Evolutionary conservation across 2,113 vertebrate species (phyloP).

Genomic region (Epinephelus lanceolatus): DNA sequence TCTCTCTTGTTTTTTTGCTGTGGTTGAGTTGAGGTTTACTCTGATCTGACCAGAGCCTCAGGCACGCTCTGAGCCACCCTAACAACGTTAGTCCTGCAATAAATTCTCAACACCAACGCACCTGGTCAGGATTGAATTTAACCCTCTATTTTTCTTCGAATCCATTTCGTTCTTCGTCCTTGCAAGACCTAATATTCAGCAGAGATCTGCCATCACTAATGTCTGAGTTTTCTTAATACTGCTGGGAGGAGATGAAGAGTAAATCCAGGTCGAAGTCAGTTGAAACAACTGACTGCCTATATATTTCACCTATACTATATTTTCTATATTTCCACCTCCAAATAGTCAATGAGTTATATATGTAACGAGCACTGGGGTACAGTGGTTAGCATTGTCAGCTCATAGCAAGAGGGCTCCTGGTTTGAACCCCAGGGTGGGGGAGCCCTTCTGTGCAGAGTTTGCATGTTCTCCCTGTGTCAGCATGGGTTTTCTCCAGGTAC

Average conservation of each 20-base stretch:
- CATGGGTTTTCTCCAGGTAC: too few species aligned
- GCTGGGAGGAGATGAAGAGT: neutral
- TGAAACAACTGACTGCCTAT: neutral
- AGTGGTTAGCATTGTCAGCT: too few species aligned
- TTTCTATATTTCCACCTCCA: too few species aligned
- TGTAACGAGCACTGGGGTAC: too few species aligned
- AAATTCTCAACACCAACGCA: constrained; percentile 2
- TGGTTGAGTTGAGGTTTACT: constrained; percentile 15
- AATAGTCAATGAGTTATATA: too few species aligned
- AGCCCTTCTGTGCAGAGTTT: too few species aligned
- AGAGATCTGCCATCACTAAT: neutral
- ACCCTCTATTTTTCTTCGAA: neutral
- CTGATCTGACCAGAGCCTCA: constrained; percentile 41
- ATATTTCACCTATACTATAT: too few species aligned
- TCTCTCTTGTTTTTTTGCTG: constrained; percentile 49
- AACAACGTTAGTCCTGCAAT: constrained; percentile 45
- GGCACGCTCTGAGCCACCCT: constrained; percentile 16
- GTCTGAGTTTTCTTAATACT: neutral
- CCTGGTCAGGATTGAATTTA: constrained; percentile 3
- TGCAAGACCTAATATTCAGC: neutral
- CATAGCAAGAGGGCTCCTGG: too few species aligned
- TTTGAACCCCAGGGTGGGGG: too few species aligned
- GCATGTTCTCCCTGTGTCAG: too few species aligned
- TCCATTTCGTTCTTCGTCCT: neutral
- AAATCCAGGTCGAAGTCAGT: constrained; percentile 2